Evolutionary conservation across 2,113 vertebrate species (phyloP).

Genomic region (Protobothrops flavoviridis): DNA sequence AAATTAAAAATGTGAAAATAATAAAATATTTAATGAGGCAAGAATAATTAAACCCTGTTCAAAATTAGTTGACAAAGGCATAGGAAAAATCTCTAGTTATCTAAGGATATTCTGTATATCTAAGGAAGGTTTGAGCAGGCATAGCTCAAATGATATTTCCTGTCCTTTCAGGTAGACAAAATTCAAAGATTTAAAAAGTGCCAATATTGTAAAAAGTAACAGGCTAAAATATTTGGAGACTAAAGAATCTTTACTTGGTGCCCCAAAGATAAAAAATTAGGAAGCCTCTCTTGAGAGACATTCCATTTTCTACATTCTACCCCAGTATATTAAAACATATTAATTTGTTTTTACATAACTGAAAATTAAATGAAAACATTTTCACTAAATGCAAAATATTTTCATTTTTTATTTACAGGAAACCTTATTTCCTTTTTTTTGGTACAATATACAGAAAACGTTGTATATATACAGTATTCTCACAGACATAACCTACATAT

Average conservation of each 20-base stretch:
- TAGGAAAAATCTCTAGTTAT: neutral
- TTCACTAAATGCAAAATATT: slow-evolving; percentile 25
- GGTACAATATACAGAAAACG: neutral
- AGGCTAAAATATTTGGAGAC: neutral
- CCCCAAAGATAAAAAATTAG: neutral
- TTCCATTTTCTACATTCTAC: neutral
- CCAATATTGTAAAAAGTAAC: neutral
- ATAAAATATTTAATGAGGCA: neutral
- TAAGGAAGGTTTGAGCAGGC: neutral
- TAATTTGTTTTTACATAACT: neutral
- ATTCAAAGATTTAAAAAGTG: neutral
- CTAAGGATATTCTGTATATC: neutral
- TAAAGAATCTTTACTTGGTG: neutral
- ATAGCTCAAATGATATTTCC: neutral
- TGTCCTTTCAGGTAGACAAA: neutral
- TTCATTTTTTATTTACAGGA: neutral
- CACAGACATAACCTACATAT: neutral
- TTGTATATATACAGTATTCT: neutral
- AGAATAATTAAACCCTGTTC: neutral
- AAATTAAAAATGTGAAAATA: neutral
- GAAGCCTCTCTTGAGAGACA: neutral
- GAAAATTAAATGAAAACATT: neutral
- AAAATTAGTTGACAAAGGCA: neutral
- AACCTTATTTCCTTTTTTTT: neutral
- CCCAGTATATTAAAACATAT: neutral